Evolutionary conservation across 30 jellyfish, hydroid and myxozoan species (phyloP).

Genomic region (Haliclystus octoradiatus): DNA sequence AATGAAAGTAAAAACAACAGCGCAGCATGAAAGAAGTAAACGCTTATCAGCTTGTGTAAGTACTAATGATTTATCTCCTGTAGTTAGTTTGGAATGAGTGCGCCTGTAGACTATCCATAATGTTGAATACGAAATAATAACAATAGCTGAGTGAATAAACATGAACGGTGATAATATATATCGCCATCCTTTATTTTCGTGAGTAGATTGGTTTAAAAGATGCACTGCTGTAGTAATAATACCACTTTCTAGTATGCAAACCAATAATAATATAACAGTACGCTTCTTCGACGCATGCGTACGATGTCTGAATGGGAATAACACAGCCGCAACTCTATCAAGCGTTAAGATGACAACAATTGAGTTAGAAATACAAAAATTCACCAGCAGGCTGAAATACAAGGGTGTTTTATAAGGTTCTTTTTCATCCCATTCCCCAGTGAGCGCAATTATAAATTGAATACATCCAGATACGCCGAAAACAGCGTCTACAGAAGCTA

Average conservation of each 20-base stretch:
- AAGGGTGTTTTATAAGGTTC: not conserved
- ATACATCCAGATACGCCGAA: not conserved
- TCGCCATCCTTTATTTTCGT: not conserved
- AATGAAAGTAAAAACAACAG: not conserved
- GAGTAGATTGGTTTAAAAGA: not conserved
- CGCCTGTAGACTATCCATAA: not conserved
- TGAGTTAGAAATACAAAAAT: not conserved
- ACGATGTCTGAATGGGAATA: not conserved
- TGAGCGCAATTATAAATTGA: not conserved
- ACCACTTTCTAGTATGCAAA: not conserved
- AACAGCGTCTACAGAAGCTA: not conserved
- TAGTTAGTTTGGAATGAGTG: not conserved
- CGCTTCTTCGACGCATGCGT: not conserved
- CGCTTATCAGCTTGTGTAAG: not conserved
- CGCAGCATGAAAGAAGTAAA: not conserved
- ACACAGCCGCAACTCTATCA: not conserved
- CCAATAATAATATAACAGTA: not conserved
- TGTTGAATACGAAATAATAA: not conserved
- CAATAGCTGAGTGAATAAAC: not conserved
- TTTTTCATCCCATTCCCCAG: not conserved
- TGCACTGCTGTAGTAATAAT: not conserved
- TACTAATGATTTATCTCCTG: not conserved
- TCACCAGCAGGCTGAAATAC: not conserved
- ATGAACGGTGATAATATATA: not conserved
- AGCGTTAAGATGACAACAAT: not conserved